Percentiles rank a stretch among this genome's conserved stretches.
Evolutionary conservation across 2,888 invertebrate genomes (phyloP).

Genomic region (Dascillus cervinus): DNA sequence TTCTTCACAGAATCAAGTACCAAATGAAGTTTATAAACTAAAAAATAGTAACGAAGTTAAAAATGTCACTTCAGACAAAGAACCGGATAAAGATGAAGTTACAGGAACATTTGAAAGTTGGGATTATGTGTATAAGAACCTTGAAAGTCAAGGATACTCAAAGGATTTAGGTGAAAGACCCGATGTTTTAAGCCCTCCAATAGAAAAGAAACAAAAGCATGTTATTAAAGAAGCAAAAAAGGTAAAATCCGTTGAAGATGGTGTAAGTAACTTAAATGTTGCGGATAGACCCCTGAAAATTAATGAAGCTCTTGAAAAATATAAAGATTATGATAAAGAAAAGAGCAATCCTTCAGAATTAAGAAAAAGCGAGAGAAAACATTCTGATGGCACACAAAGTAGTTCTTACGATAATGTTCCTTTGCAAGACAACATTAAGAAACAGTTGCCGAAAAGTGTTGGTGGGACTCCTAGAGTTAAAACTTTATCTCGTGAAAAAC

Average conservation of each 20-base stretch:
- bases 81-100: conserved; percentile 47
- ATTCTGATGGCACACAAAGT: conserved; percentile 30
- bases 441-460: conserved; percentile 4
- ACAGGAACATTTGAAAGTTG: conserved; percentile 62
- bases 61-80: conserved; percentile 10
- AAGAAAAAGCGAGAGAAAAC: conserved; percentile 38
- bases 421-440: conserved; percentile 2
- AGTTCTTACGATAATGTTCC: conserved; percentile 40
- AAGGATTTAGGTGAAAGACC: conserved; percentile 60
- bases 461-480: conserved; percentile 2
- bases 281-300: conserved; percentile 47
- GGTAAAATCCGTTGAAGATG: conserved; percentile 50
- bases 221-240: conserved; percentile 41
- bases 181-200: conserved; percentile 51
- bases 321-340: conserved; percentile 40
- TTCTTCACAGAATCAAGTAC: background rate
- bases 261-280: conserved; percentile 47
- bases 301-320: conserved; percentile 45
- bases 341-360: conserved; percentile 26
- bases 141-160: conserved; percentile 65
- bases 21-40: conserved; percentile 3
- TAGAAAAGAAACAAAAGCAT: conserved; percentile 41
- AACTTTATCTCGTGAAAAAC: conserved; percentile 5
- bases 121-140: conserved; percentile 72
- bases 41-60: conserved; percentile 8